Evolutionary conservation across 1,140 invertebrate species (phyloP), one percentile per base, ranked within the genome.

Genomic region (Asbolus verrucosus): DNA sequence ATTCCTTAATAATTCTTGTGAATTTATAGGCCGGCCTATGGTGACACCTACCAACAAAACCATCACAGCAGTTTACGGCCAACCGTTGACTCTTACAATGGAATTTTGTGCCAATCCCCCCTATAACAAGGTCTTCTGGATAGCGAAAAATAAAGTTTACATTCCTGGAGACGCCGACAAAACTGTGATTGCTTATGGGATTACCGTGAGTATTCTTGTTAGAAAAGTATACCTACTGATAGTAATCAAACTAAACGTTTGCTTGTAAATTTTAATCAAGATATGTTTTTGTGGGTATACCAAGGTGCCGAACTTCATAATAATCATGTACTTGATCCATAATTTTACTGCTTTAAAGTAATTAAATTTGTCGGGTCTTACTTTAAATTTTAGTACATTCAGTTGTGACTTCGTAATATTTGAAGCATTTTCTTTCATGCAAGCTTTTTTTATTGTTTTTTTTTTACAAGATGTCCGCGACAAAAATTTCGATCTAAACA

Each of bases 71-170:
- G 82, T 84, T 65, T 83, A 83, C n/a, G 84, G 84, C 16, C 83
- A 84, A 14, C 84, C 84, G 0, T 67, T 85, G 18, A 84, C 84
- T 24, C 74, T 85, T 2, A 82, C 83, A 5, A 85, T 85, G 70
- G 84, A 85, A 77, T 85, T 85, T 73, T 85, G 84, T 76, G 84
- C 84, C 73, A 85, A 85, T 80, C 84, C 84, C 3, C 67, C 76
- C 2, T 80, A 79, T 59, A 80, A 69, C 19, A 81, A 78, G 72
- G 78, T 76, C 6, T 74, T 80, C 13, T 81, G 80, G 80, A 80
- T 81, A 24, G 75, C 79, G 8, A 80, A 78, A 69, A 75, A 81
- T 67, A 70, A 15, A 59, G 76, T 81, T 16, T 78, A 80, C 60
- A 68, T 65, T 30, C 80, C 80, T 6, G 80, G 80, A 24, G 78